Conservation (phyloP, 1,140 invertebrate genomes). For the Drusus annulatus region DNA sequence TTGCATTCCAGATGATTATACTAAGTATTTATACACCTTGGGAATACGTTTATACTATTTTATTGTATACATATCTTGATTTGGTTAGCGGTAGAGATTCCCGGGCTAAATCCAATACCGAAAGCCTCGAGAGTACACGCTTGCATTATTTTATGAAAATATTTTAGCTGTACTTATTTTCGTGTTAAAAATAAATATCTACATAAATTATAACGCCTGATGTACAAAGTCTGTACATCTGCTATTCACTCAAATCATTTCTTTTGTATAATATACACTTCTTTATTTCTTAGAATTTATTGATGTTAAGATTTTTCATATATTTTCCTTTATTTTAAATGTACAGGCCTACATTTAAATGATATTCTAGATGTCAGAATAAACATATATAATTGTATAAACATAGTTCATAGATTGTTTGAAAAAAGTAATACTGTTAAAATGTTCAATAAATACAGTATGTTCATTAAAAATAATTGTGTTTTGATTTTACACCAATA, state of each 20-base stretch:
- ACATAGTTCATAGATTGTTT: conserved; percentile 58
- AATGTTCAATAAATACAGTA: conserved; percentile 48
- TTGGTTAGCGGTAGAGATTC: conserved; percentile 8
- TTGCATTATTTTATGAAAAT: conserved; percentile 35
- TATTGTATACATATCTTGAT: conserved; percentile 35
- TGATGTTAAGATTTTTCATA: conserved; percentile 41
- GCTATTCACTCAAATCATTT: not conserved
- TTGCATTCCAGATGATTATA: conserved; percentile 58
- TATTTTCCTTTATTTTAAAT: conserved; percentile 52
- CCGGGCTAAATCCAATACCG: not conserved
- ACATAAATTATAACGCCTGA: not conserved
- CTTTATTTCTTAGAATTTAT: conserved; percentile 43
- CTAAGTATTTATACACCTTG: conserved; percentile 46
- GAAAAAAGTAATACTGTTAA: conserved; percentile 50
- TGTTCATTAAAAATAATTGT: conserved; percentile 40
- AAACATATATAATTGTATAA: conserved; percentile 56
- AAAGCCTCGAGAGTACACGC: not conserved
- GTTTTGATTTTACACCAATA: conserved; percentile 10
- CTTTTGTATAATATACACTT: conserved; percentile 40
- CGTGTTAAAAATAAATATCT: conserved; percentile 17
- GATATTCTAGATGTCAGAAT: conserved; percentile 54
- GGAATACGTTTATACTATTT: conserved; percentile 31
- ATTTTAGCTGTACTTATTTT: conserved; percentile 32
- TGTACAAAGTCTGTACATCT: conserved; percentile 11
- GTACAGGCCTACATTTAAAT: conserved; percentile 58